These are phyloP conservation scores for Danio tinwini DNA, from an alignment of 2,797 vertebrate genomes.

Conservation along the genomic window DNA sequence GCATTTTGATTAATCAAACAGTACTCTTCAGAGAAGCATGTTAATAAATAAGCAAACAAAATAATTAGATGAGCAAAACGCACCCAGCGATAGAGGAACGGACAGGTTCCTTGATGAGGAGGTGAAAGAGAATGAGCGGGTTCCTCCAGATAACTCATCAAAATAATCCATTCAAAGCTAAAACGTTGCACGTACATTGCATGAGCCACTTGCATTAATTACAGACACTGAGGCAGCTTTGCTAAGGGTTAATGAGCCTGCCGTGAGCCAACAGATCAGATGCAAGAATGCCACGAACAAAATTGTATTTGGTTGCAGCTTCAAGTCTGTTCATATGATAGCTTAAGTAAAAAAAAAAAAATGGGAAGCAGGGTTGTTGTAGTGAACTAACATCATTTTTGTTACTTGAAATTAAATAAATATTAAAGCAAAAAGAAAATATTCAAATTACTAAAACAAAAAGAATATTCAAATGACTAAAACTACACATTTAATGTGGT, in stretches of 20 bases:
- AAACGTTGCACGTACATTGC: conserved; percentile 6
- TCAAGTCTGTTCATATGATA: background rate
- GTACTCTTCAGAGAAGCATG: background rate
- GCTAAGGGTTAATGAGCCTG: conserved; percentile 45
- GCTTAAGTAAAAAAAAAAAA: background rate
- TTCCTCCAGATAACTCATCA: conserved; percentile 44
- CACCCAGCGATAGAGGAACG: conserved; percentile 21
- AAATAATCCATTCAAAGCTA: conserved; percentile 46
- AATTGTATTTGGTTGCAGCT: background rate
- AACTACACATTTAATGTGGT: too few species aligned
- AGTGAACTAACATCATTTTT: background rate
- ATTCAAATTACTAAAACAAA: too few species aligned
- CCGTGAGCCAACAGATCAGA: conserved; percentile 41
- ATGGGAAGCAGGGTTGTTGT: background rate
- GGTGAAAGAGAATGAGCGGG: conserved; percentile 19
- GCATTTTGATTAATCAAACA: conserved; percentile 44
- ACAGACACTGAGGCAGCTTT: conserved; percentile 34
- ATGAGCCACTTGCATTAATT: conserved; percentile 44
- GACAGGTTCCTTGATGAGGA: conserved; percentile 36
- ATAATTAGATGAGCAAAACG: conserved; percentile 32
- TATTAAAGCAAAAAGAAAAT: too few species aligned
- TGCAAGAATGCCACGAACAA: conserved; percentile 6
- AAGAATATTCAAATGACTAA: too few species aligned
- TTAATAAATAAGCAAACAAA: conserved; percentile 31
- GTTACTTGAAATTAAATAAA: too few species aligned